These are phyloP conservation scores for Serripes groenlandicus DNA, from an alignment of 2,888 invertebrate species.

Conservation along the genomic window DNA sequence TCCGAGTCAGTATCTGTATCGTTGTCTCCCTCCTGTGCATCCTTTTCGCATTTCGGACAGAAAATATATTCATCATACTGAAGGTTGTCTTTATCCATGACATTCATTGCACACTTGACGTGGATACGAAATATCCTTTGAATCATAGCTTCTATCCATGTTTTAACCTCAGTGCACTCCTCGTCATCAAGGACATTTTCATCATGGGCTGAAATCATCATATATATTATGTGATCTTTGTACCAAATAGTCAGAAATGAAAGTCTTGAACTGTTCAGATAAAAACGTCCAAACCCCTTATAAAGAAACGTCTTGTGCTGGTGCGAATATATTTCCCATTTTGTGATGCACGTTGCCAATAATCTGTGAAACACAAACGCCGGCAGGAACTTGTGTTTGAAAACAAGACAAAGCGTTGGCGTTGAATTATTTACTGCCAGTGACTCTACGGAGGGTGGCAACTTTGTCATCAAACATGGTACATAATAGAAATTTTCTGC, in stretches of 20 bases:
- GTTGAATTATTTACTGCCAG: too few species aligned
- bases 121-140: conserved; percentile 3
- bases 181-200: not conserved
- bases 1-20: too few species aligned
- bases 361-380: conserved; percentile 56
- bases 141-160: conserved; percentile 4
- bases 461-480: too few species aligned
- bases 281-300: conserved; percentile 55
- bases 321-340: conserved; percentile 16
- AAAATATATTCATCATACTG: too few species aligned
- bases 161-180: conserved; percentile 15
- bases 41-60: too few species aligned
- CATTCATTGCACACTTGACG: too few species aligned
- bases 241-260: conserved; percentile 58
- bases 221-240: conserved; percentile 48
- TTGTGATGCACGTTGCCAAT: conserved; percentile 49
- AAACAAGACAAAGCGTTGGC: conserved; percentile 44
- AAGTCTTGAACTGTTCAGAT: conserved; percentile 2
- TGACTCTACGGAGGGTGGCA: too few species aligned
- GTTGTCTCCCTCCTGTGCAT: too few species aligned
- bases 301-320: conserved; percentile 23
- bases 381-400: conserved; percentile 48
- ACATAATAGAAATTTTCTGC: too few species aligned
- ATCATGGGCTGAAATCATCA: conserved; percentile 21
- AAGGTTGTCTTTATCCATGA: too few species aligned